A percentile compares a stretch with the other conserved stretches of the same genome.
phyloP scores from a whole-genome alignment of 2,797 vertebrate species.

The Thalassophryne amazonica region DNA sequence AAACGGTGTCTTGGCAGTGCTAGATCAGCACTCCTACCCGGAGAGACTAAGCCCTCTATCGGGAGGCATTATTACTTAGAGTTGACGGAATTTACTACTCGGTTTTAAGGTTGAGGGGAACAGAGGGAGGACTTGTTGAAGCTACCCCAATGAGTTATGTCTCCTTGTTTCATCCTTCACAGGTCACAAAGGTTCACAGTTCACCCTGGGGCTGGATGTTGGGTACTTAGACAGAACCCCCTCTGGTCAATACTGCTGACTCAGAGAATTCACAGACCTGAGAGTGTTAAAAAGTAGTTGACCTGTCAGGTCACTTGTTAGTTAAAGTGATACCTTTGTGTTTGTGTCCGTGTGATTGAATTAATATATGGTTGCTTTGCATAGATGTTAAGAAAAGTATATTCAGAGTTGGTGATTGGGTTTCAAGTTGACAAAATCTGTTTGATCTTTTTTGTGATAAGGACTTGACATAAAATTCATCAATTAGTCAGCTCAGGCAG shows the following conservation, averaged over 20 bases:
- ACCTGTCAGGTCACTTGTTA: conserved; percentile 19
- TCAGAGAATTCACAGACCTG: conserved; percentile 27
- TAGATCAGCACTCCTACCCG: conserved; percentile 50
- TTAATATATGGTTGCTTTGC: neutral
- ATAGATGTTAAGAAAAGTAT: neutral
- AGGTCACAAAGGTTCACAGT: conserved; percentile 63
- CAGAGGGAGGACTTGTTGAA: conserved; percentile 67
- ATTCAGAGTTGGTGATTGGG: neutral
- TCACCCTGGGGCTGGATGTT: conserved; percentile 49
- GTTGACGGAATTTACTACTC: conserved; percentile 65
- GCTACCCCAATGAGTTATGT: conserved; percentile 65
- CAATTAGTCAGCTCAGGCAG: no score
- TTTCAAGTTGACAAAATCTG: neutral
- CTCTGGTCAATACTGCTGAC: conserved; percentile 50
- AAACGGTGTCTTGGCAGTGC: conserved; percentile 51
- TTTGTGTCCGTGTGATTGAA: neutral
- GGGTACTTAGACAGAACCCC: conserved; percentile 43
- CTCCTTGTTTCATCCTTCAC: conserved; percentile 47
- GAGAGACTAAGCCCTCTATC: conserved; percentile 49
- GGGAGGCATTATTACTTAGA: conserved; percentile 52
- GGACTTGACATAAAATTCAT: no score
- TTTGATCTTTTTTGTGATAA: neutral
- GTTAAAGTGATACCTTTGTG: conserved; percentile 11
- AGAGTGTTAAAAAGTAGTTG: conserved; percentile 31
- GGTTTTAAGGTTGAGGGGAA: conserved; percentile 59